Conservation (phyloP, 1,140 invertebrate genomes). For the Eumaeus atala region DNA sequence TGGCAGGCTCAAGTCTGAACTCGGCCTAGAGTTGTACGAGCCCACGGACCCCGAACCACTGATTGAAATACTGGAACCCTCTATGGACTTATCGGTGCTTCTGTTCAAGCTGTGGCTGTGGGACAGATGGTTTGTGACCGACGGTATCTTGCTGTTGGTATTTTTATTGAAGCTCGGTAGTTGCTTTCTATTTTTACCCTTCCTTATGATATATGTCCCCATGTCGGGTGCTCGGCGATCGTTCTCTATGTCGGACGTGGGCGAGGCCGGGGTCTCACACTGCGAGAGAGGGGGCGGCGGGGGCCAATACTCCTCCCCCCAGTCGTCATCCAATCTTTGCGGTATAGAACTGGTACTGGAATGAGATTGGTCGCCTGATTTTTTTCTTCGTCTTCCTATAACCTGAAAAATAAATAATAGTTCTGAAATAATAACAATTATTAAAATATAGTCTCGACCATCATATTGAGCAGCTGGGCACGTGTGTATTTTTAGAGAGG, state of each 20-base stretch:
- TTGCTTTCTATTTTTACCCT: conserved; percentile 75
- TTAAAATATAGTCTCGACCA: too few relatives aligned
- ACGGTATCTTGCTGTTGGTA: conserved; percentile 53
- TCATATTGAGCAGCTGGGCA: too few relatives aligned
- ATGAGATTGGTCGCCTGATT: conserved; percentile 75
- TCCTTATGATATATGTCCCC: conserved; percentile 84
- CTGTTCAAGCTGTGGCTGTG: conserved; percentile 62
- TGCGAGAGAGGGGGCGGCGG: conserved; percentile 76
- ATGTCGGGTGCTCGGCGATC: conserved; percentile 77
- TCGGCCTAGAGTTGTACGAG: conserved; percentile 75
- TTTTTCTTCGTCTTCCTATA: conserved; percentile 75
- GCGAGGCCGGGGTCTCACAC: conserved; percentile 80
- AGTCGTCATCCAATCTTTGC: conserved; percentile 68
- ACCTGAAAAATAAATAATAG: conserved; percentile 62
- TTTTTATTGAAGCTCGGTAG: conserved; percentile 68
- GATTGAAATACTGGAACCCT: conserved; percentile 69
- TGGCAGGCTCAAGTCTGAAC: conserved; percentile 76
- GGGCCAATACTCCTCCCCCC: conserved; percentile 78
- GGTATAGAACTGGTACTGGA: conserved; percentile 78
- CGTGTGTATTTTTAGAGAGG: too few relatives aligned
- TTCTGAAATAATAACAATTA: not conserved
- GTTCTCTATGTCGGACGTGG: conserved; percentile 78
- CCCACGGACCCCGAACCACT: conserved; percentile 74
- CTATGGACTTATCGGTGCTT: conserved; percentile 68
- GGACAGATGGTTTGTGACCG: conserved; percentile 56